A percentile compares a stretch with the other conserved stretches of the same genome.
Evolutionary conservation across 1,140 invertebrate species (phyloP).

Genomic region (Parapsyche elsis): DNA sequence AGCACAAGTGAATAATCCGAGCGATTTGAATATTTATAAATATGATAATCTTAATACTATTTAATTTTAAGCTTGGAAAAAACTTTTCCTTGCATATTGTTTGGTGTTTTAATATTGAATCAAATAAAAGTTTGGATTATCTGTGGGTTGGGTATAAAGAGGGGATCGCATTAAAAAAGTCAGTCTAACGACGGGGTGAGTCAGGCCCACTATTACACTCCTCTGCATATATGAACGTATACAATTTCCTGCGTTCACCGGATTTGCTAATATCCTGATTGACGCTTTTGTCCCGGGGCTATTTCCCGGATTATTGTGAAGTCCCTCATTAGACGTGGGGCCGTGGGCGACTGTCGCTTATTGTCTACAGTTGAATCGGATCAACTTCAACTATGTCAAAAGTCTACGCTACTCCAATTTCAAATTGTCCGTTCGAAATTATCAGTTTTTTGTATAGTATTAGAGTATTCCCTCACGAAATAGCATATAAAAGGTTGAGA

Average conservation of each 20-base stretch:
- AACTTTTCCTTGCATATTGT: too few relatives aligned
- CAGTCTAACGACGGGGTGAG: neutral
- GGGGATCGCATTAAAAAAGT: neutral
- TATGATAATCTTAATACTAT: too few relatives aligned
- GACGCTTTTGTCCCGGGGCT: conserved; percentile 54
- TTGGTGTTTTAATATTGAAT: neutral
- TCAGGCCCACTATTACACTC: neutral
- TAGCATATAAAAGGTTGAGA: too few relatives aligned
- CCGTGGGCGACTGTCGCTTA: conserved; percentile 37
- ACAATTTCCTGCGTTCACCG: conserved; percentile 45
- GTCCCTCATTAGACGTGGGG: conserved; percentile 46
- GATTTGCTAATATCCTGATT: conserved; percentile 55
- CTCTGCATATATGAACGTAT: neutral
- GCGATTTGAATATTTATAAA: too few relatives aligned
- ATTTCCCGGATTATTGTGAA: conserved; percentile 54
- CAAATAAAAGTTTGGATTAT: too few relatives aligned
- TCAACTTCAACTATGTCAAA: conserved; percentile 13
- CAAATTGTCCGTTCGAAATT: neutral
- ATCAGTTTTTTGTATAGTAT: neutral
- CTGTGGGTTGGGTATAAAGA: neutral
- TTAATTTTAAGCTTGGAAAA: too few relatives aligned
- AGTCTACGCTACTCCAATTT: neutral
- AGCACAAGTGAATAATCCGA: too few relatives aligned
- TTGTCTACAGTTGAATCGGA: conserved; percentile 44
- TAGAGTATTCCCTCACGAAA: too few relatives aligned